A percentile compares a stretch with the other conserved stretches of the same genome.
Evolutionary conservation across 2,888 invertebrate genomes (phyloP).

Genomic region (Adelphocoris suturalis): DNA sequence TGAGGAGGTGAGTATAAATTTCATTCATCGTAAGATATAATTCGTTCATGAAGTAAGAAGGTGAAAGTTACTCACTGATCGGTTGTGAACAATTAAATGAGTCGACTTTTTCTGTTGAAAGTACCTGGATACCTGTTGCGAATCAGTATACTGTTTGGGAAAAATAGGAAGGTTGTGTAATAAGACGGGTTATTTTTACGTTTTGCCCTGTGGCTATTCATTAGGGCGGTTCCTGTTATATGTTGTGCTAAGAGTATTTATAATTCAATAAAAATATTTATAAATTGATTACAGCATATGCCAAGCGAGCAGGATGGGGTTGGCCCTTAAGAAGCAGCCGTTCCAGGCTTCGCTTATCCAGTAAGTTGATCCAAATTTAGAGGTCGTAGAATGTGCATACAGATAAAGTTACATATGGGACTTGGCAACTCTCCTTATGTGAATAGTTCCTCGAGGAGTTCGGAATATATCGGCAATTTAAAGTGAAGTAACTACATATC

Average conservation of each 20-base stretch:
- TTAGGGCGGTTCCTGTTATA: not conserved
- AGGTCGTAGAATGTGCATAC: too few relatives aligned
- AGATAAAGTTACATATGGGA: too few relatives aligned
- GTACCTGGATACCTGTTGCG: not conserved
- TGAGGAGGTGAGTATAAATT: conserved; percentile 58
- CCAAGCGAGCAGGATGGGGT: conserved; percentile 60
- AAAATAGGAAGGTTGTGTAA: too few relatives aligned
- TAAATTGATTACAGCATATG: conserved; percentile 54
- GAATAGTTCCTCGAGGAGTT: too few relatives aligned
- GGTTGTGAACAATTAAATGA: not conserved
- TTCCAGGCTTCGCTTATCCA: conserved; percentile 38
- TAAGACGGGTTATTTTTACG: not conserved
- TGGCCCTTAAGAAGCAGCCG: conserved; percentile 57
- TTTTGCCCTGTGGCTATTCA: not conserved
- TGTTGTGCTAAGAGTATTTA: not conserved
- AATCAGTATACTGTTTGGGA: not conserved
- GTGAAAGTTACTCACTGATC: not conserved
- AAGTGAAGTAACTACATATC: too few relatives aligned
- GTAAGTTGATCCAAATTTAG: conserved; percentile 43
- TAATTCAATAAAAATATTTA: not conserved
- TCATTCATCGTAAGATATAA: not conserved
- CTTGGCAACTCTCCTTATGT: too few relatives aligned
- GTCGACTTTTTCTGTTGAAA: not conserved
- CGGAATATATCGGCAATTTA: too few relatives aligned
- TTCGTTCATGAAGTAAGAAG: too few relatives aligned